Evolutionary conservation across 2,888 invertebrate genomes (phyloP).

Genomic region (Alloscopus bannaensis): DNA sequence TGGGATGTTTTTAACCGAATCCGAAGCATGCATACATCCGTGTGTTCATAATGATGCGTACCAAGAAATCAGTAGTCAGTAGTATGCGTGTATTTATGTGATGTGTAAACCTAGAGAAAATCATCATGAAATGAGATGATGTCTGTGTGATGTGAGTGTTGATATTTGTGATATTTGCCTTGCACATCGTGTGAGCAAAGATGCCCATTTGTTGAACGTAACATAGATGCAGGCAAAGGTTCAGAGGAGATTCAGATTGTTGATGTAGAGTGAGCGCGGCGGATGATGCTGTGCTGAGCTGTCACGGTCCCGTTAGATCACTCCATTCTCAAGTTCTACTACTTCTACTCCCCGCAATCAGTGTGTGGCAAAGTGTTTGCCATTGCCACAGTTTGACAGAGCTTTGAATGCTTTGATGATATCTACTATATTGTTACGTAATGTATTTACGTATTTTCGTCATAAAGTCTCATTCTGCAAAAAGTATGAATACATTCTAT

Average conservation of each 20-base stretch:
- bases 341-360: no score
- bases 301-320: conserved; percentile 50
- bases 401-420: not conserved
- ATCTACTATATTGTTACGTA: not conserved
- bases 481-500: no score
- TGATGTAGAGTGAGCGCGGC: not conserved
- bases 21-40: no score
- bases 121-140: not conserved
- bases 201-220: not conserved
- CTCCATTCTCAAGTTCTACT: conserved; percentile 8
- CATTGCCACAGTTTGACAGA: no score
- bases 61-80: not conserved
- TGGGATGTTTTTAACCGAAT: not conserved
- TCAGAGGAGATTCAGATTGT: conserved; percentile 20
- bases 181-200: not conserved
- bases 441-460: not conserved
- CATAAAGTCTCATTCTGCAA: not conserved
- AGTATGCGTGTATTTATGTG: not conserved
- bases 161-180: not conserved
- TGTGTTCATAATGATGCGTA: no score
- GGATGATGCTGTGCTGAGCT: conserved; percentile 20
- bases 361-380: no score
- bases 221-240: conserved; percentile 2
- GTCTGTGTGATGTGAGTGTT: no score
- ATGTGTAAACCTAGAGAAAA: not conserved